Evolutionary conservation across 2,888 invertebrate genomes (phyloP), one percentile per base, ranked within the genome.

Genomic region (Ichneumoninae sp.): DNA sequence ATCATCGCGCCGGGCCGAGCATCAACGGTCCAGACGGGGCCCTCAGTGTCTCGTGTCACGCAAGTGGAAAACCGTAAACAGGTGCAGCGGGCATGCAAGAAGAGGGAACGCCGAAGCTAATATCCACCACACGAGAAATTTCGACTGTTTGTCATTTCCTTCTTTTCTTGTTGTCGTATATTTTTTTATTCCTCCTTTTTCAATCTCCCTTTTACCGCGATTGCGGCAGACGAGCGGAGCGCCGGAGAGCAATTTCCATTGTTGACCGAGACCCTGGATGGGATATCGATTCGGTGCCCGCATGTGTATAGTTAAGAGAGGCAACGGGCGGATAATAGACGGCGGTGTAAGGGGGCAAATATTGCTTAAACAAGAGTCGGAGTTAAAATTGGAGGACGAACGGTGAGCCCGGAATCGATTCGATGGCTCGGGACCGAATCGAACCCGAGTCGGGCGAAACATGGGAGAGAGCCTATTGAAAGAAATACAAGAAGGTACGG

Each of bases 41-140:
- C 16, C 30, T 30, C 83, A 88, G 87, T 89, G 89, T 89, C 88
- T 89, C 86, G 86, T 84, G 85, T 86, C 87, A 89, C 86, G 88
- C 88, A 76, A 89, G 88, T 89, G 88, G 89, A 91, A 91, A 89
- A 90, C 87, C 88, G 88, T 13, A 72, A 80, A 83, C 77, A 70
- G 66, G 65, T 69, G 62, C 77, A 66, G 88, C 89, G 88, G 44
- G 88, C 88, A 86, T 89, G 60, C 72, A 57, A 74, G 30, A 44
- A 13, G 40, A 40, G 57, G 16, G 22, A 33, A 40, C n/a, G 13
- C 74, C 30, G 62, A 47, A 62, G 75, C 74, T 75, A 76, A 76
- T 76, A 76, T 50, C 44, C 16, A 4, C 16, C 44, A 16, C 75
- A 62, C 82, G 77, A 60, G 44, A 50, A 77, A 44, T 54, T 54